Conservation (phyloP, 1,140 invertebrate genomes). For the Formica exsecta region DNA sequence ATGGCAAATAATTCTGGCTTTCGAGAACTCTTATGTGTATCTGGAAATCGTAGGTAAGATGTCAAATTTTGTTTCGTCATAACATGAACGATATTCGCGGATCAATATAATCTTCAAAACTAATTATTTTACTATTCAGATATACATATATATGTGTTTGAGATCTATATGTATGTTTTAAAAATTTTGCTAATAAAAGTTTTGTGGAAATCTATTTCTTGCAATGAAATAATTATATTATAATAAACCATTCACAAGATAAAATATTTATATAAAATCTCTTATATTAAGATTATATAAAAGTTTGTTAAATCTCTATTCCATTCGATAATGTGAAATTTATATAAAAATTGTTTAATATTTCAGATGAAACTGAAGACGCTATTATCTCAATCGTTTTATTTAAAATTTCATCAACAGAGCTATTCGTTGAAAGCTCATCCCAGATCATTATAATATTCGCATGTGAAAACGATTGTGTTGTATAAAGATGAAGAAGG, state of each 20-base stretch:
- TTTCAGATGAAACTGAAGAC: neutral
- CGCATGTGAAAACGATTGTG: neutral
- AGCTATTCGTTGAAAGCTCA: neutral
- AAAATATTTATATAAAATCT: neutral
- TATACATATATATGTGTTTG: too few relatives aligned
- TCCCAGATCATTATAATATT: neutral
- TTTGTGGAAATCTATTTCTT: neutral
- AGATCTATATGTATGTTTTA: too few relatives aligned
- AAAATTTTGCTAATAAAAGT: neutral
- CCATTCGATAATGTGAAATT: slow-evolving; percentile 32
- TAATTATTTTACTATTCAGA: neutral
- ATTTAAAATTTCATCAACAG: neutral
- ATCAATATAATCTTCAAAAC: neutral
- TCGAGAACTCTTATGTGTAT: slow-evolving; percentile 87
- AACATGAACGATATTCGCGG: neutral
- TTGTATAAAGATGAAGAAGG: slow-evolving; percentile 40
- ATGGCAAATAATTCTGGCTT: slow-evolving; percentile 87
- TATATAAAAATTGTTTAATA: neutral
- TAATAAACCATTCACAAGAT: neutral
- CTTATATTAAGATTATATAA: neutral
- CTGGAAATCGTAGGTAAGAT: slow-evolving; percentile 86
- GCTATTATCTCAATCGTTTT: neutral
- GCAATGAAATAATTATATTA: too few relatives aligned
- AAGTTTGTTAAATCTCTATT: neutral
- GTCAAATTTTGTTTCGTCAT: slow-evolving; percentile 1